Base-by-base conservation (phyloP, 2,888 invertebrate species). In the Galerucella calmariensis region DNA sequence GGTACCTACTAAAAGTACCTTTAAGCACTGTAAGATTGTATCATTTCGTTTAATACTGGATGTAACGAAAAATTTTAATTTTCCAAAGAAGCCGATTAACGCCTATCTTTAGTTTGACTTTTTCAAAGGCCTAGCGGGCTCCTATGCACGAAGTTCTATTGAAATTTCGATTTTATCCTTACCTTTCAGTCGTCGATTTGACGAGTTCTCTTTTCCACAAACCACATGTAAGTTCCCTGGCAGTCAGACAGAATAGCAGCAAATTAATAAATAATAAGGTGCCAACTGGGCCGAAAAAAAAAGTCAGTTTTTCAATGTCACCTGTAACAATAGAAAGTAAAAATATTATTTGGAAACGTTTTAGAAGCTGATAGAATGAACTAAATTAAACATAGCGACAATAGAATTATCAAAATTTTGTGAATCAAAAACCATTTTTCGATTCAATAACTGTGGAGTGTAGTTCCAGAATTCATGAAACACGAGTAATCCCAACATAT, bases 171-270 rank as follows among this genome's bases (percentile, higher is more conserved):
- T 48, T 41, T 41, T 16, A 16, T 75, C 67, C 84, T 88, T 85
- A 92, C 90, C 92, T 90, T 88, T 94, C 93, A 11, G 92, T 92
- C 46, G 95, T 94, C 66, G 95, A 94, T 89, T 95, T 95, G 82
- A 95, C 95, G 81, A 95, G 93, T 87, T 95, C 95, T 77, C 94
- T 92, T 85, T 95, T 95, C 95, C 95, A 95, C 66, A 95, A 89
- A 66, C 95, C 95, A 86, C 95, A 95, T 27, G 95, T 95, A 80
- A 95, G 89, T 89, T 95, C 95, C 75, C 95, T 91, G 68, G 95
- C 94, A 51, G 95, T 95, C 77, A 94, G 92, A 46, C 92, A 90
- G 88, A 96, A 96, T 75, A 96, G 91, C 74, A 94, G 89, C 76
- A 95, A 90, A 87, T 96, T 96, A 79, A 95, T 90, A 80, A 92